Conservation (phyloP, 2,888 invertebrate genomes). For the Oxytorus armatus region DNA sequence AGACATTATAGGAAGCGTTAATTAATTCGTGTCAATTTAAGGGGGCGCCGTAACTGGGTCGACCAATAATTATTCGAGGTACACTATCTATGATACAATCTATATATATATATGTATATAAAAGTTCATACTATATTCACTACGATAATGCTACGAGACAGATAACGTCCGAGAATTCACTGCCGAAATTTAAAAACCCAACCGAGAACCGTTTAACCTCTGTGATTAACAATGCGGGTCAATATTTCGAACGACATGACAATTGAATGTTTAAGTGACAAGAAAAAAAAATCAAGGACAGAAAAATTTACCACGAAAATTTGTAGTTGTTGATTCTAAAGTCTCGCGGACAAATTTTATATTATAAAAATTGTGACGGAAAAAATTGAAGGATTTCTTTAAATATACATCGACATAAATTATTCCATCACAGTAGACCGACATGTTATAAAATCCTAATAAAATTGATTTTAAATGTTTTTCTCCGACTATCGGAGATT, state of each 20-base stretch:
- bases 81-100: conserved; percentile 70
- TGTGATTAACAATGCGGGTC: conserved; percentile 74
- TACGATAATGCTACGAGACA: conserved; percentile 30
- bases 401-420: too few species aligned
- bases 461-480: too few species aligned
- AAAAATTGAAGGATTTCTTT: too few species aligned
- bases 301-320: too few species aligned
- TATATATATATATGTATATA: conserved; percentile 71
- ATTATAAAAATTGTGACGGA: too few species aligned
- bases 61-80: conserved; percentile 71
- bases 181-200: conserved; percentile 60
- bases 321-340: too few species aligned
- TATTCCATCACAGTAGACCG: too few species aligned
- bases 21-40: conserved; percentile 76
- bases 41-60: conserved; percentile 72
- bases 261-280: conserved; percentile 17
- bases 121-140: conserved; percentile 41
- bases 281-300: conserved; percentile 1
- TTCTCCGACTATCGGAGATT: too few species aligned
- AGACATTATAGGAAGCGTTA: conserved; percentile 48
- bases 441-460: too few species aligned
- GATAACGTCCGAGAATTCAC: conserved; percentile 29
- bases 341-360: too few species aligned
- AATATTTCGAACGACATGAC: conserved; percentile 54
- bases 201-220: conserved; percentile 72